Base-by-base conservation (phyloP, 2,888 invertebrate species). In the Petrophora chlorosata region DNA sequence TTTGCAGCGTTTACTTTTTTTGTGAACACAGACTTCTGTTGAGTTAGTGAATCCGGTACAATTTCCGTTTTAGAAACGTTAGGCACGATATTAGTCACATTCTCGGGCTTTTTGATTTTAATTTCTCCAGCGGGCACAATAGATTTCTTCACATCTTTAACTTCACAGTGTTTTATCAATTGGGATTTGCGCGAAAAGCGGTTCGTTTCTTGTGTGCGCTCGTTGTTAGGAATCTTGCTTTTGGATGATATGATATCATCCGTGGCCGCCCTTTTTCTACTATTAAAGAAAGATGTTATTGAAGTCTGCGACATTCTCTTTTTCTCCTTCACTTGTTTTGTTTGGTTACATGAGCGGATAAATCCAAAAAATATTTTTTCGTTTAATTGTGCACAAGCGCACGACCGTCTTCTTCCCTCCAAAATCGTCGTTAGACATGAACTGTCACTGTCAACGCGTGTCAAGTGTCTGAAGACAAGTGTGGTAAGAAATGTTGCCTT, bases 271-370 rank as follows among this genome's bases (percentile, higher is more conserved):
- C 96, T 92, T 85, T 96, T 96, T 71, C 95, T 92, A 67, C 93
- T 93, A 76, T 92, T 94, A 78, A 95, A 96, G 90, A 92, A 96
- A 56, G 93, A 92, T 53, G 94, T 93, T 48, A 96, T 92, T 38
- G 94, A 94, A 65, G 94, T 94, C 82, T 96, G 96, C 57, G 95
- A 93, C 95, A 96, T 95, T 8, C 22, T 68, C 40, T 33, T 22
- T 14, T 3, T 9, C 4, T 9, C 0, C 3, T 3, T 26, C 15
- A 32, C 10, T 8, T 9, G 0, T 23, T 5, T 25, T 5, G 13
- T n/a, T n/a, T n/a, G n/a, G n/a, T n/a, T n/a, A n/a, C n/a, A n/a
- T n/a, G n/a, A n/a, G n/a, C n/a, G n/a, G n/a, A n/a, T n/a, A n/a
- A n/a, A n/a, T n/a, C n/a, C n/a, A n/a, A n/a, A n/a, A n/a, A n/a